Conservation (phyloP, 2,113 vertebrate species). For the Arenaria interpres region DNA sequence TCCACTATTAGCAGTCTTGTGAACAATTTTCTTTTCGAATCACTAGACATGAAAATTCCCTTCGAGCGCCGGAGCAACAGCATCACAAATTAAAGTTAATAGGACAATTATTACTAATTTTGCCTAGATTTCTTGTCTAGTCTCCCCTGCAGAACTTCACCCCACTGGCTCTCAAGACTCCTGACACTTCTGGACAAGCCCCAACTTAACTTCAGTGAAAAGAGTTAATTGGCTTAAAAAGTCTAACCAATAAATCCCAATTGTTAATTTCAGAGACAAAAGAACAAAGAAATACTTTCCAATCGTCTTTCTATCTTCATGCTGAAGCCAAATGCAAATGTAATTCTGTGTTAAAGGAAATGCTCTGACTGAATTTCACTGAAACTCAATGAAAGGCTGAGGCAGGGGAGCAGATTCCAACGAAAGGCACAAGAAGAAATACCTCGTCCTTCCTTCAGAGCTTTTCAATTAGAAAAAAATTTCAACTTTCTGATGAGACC, state of each 20-base stretch:
- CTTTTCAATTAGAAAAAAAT: background rate
- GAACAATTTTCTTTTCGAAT: background rate
- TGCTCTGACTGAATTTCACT: too few relatives aligned
- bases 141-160: background rate
- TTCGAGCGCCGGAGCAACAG: background rate
- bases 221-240: background rate
- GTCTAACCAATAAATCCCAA: background rate
- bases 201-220: background rate
- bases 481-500: background rate
- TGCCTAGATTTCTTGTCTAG: background rate
- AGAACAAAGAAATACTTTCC: background rate
- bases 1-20: background rate
- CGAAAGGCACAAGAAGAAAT: background rate
- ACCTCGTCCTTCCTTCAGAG: background rate
- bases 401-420: background rate
- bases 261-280: background rate
- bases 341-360: background rate
- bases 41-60: background rate
- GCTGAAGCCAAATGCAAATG: background rate
- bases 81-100: background rate
- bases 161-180: background rate
- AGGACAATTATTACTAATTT: background rate
- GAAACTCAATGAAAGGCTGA: background rate
- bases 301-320: background rate
- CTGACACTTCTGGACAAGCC: background rate